Evolutionary conservation across 2,888 invertebrate species (phyloP).

Genomic region (Malthinus flaveolus): DNA sequence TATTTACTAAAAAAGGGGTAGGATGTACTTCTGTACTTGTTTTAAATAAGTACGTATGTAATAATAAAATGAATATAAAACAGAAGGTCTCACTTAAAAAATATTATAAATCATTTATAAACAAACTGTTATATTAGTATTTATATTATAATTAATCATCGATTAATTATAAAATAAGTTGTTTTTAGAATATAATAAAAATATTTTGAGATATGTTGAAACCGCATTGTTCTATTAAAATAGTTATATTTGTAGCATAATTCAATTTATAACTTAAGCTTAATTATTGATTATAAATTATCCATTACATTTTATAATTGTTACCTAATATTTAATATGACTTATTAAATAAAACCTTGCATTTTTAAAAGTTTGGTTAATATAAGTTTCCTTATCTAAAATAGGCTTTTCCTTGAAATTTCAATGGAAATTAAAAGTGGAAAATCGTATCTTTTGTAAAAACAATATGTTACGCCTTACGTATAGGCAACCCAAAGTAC

Average conservation of each 20-base stretch:
- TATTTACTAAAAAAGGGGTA: no score
- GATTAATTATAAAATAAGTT: conserved; percentile 32
- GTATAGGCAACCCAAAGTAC: no score
- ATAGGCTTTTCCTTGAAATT: no score
- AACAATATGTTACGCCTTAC: no score
- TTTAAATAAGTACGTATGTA: conserved; percentile 2
- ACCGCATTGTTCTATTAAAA: conserved; percentile 34
- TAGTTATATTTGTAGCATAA: conserved; percentile 16
- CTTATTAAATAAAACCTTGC: conserved; percentile 40
- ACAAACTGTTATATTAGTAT: conserved; percentile 51
- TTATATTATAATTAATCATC: conserved; percentile 31
- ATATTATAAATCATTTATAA: conserved; percentile 49
- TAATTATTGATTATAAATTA: conserved; percentile 36
- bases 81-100: conserved; percentile 30
- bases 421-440: no score
- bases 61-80: conserved; percentile 19
- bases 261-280: conserved; percentile 31
- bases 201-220: conserved; percentile 38
- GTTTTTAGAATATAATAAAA: conserved; percentile 26
- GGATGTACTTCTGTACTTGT: no score
- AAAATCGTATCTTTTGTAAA: no score
- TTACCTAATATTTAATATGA: conserved; percentile 42
- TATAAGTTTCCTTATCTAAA: no score
- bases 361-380: conserved; percentile 24
- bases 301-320: conserved; percentile 37